Conservation (phyloP, 2,113 vertebrate genomes). For the Lophius piscatorius region DNA sequence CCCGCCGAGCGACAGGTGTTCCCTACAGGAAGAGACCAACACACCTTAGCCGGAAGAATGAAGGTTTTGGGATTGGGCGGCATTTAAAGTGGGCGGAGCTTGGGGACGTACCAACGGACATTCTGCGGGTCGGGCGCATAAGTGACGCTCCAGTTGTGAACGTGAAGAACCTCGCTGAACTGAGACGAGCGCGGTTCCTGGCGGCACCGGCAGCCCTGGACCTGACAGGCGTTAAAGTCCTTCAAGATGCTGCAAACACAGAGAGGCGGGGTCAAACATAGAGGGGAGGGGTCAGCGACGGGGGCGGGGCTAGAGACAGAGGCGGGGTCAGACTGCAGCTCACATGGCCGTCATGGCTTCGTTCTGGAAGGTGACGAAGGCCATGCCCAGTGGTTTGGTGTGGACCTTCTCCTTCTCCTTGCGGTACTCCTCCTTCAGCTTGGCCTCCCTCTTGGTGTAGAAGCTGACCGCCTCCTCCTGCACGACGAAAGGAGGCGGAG, state of each 20-base stretch:
- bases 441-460: conserved; percentile 92
- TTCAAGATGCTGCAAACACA: conserved; percentile 87
- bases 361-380: conserved; percentile 98
- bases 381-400: conserved; percentile 96
- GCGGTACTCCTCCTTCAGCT: conserved; percentile 94
- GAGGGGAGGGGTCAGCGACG: not conserved
- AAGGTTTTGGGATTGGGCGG: accelerated
- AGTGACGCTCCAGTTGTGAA: conserved; percentile 92
- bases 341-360: conserved; percentile 95
- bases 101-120: conserved; percentile 88
- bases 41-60: not conserved
- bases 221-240: conserved; percentile 96
- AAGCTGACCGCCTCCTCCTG: conserved; percentile 95
- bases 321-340: conserved; percentile 45
- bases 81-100: not conserved
- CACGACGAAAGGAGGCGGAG: not conserved
- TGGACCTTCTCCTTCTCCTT: conserved; percentile 97
- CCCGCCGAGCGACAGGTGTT: conserved; percentile 92
- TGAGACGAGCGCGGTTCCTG: conserved; percentile 89
- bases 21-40: conserved; percentile 77
- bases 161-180: conserved; percentile 90
- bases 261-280: not conserved
- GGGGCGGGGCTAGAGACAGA: not conserved
- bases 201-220: conserved; percentile 89
- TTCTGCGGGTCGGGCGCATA: conserved; percentile 97